These are phyloP conservation scores for Phortica variegata DNA, from an alignment of 1,140 invertebrate genomes.

Conservation along the genomic window DNA sequence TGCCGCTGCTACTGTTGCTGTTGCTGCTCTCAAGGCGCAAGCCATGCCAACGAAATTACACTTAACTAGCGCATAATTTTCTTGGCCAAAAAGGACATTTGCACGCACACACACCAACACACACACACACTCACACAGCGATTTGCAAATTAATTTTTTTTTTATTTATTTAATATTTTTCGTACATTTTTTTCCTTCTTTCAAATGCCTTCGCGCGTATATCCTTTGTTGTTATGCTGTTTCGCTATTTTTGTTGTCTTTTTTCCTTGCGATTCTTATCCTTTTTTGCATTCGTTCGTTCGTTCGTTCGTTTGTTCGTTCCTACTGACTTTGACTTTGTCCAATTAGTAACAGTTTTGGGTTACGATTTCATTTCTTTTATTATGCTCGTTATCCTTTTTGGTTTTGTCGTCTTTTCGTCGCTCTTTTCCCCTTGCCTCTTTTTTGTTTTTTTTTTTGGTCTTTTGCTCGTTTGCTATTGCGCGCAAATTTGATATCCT, in stretches of 20 bases:
- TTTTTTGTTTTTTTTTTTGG: constrained; percentile 21
- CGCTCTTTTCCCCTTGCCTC: too few relatives aligned
- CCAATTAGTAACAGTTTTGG: constrained; percentile 53
- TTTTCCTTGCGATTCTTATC: background rate
- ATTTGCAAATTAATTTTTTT: background rate
- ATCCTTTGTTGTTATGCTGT: constrained; percentile 20
- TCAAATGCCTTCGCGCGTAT: constrained; percentile 26
- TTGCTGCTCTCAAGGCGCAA: too few relatives aligned
- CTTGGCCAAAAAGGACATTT: constrained; percentile 35
- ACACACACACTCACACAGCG: background rate
- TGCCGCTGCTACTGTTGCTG: too few relatives aligned
- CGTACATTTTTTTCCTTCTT: constrained; percentile 11
- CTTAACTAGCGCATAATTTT: too few relatives aligned
- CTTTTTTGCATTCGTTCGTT: background rate
- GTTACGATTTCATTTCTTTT: constrained; percentile 54
- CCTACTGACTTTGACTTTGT: constrained; percentile 41
- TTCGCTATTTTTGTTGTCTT: constrained; percentile 13
- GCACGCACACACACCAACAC: constrained; percentile 2
- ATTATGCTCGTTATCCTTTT: constrained; percentile 54
- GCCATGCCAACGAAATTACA: constrained; percentile 45
- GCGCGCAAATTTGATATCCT: constrained; percentile 53
- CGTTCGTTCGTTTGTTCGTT: constrained; percentile 23
- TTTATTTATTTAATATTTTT: background rate
- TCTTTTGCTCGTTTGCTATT: constrained; percentile 6
- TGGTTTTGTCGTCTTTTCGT: too few relatives aligned